Base-by-base conservation (phyloP, 2,888 invertebrate species). In the Platycnemis pennipes region DNA sequence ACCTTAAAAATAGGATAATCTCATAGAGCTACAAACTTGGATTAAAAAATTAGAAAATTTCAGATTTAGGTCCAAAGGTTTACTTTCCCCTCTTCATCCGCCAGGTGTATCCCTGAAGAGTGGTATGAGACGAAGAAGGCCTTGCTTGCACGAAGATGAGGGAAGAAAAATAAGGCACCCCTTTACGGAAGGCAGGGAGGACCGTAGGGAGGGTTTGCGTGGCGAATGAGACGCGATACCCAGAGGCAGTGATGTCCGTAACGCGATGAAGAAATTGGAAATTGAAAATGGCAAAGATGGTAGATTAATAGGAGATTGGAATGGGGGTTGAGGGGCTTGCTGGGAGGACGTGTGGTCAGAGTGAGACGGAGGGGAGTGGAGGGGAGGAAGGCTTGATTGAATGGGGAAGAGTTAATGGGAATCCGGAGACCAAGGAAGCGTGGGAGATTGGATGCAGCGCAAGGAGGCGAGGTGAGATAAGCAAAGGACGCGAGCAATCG, bases 271-370 rank as follows among this genome's bases (percentile, higher is more conserved):
- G 19, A 63, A 63, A 63, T 63, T 63, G 63, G 63, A 63, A 63
- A 63, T n/a, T 63, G 63, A 63, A n/a, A 63, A n/a, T n/a, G 63
- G 63, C 26, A 63, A n/a, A 22, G 63, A 63, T n/a, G 63, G 63
- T n/a, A n/a, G 63, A 63, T 63, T 63, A 63, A 63, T 63, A 8
- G 63, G 63, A 63, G 63, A 63, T 63, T 63, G 63, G 63, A 63
- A 22, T n/a, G 26, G 63, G 63, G 56, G 56, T 11, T 1, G 26
- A 26, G 63, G 63, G 2, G 63, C 26, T 22, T 22, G 26, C 2
- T 26, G n/a, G n/a, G 2, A n/a, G 26, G 63, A 5, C 3, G 63
- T 0, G 16, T 22, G 56, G 56, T 56, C 22, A 5, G 5, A 16
- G 63, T 22, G 26, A n/a, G 7, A n/a, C 7, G 63, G 8, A 7